phyloP scores from a whole-genome alignment of 2,888 invertebrate species.

The Phyllotreta cruciferae region DNA sequence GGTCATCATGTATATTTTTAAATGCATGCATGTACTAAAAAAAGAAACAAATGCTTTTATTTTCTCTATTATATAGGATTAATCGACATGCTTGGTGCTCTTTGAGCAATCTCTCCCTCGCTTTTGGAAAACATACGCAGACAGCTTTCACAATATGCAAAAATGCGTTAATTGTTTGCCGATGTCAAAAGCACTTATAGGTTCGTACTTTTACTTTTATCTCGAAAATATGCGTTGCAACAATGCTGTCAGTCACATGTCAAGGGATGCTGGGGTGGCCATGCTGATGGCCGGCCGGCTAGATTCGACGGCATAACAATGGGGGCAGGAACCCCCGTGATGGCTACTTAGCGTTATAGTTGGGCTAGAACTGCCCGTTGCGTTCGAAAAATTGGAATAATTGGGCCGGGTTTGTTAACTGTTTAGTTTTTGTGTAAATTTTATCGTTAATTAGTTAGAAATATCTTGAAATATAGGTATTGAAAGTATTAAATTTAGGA shows the following conservation, averaged over 20 bases:
- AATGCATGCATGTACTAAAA: too few species aligned
- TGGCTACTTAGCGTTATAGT: conserved; percentile 37
- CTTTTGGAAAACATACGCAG: conserved; percentile 36
- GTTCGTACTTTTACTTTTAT: conserved; percentile 33
- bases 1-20: too few species aligned
- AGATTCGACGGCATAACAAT: conserved; percentile 27
- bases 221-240: conserved; percentile 37
- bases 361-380: background rate
- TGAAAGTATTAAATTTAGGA: too few species aligned
- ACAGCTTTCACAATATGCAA: conserved; percentile 46
- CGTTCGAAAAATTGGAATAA: background rate
- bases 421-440: background rate
- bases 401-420: conserved; percentile 1
- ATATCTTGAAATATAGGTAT: too few species aligned
- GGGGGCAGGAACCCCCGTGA: conserved; percentile 27
- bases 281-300: conserved; percentile 35
- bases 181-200: conserved; percentile 50
- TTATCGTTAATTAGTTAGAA: too few species aligned
- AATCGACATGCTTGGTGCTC: too few species aligned
- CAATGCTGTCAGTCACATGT: conserved; percentile 46
- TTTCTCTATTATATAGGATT: too few species aligned
- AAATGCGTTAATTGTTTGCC: conserved; percentile 48
- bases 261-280: conserved; percentile 37
- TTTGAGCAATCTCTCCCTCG: conserved; percentile 22
- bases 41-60: too few species aligned